Evolutionary conservation across 1,140 invertebrate species (phyloP), one percentile per base, ranked within the genome.

Genomic region (Goniozus legneri): DNA sequence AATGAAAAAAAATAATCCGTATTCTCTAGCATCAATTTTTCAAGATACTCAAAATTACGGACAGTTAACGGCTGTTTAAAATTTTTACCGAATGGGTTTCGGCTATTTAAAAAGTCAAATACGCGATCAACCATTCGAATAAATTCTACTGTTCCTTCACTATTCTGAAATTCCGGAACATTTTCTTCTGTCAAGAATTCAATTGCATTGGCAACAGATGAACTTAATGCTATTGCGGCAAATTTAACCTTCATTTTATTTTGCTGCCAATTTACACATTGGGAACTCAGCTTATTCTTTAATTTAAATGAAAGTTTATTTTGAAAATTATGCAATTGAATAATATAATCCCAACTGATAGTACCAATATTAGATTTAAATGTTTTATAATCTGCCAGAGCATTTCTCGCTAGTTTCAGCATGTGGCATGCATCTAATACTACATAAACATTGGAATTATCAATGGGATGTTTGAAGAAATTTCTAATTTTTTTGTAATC

Each of bases 81-180:
- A 8, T 33, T 37, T 18, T 39, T 40, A 2, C 8, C 16, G 19
- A 47, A 40, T 32, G 36, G 36, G 41, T 39, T 34, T 13, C 18
- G 15, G 3, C 19, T 16, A 40, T 47, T 47, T n/a, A 40, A 20
- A 34, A 47, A 41, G 15, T 47, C 36, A 20, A 41, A 40, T 12
- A 47, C 10, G n/a, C 20, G 8, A 16, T 40, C 30, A 8, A 37
- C 21, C 10, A 10, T 19, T 7, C 15, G 36, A n/a, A 40, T 27
- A 10, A 31, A 31, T 3, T 30, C 14, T 6, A 30, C 22, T 8
- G 27, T 15, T 13, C 21, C 13, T 3, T 15, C 39, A 2, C n/a
- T 20, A 15, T 14, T 15, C 30, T 6, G 7, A 33, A 41, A 16
- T 41, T 16, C 14, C 8, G 7, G 13, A 15, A 20, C 13, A 14